phyloP scores from a whole-genome alignment of 2,797 vertebrate genomes.

The Apodemus agrarius region DNA sequence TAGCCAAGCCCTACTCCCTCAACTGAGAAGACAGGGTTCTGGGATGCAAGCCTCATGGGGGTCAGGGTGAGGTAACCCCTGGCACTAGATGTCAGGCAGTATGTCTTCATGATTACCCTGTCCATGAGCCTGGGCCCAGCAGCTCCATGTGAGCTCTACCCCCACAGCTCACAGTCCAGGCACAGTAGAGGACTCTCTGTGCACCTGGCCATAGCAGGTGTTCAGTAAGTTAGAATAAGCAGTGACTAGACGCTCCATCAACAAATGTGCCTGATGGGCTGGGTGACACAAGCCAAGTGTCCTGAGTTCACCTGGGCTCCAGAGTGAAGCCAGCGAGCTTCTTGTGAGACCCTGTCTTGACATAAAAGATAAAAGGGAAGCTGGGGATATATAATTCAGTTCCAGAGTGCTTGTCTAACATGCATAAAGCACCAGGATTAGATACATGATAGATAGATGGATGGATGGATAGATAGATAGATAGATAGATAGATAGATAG shows the following conservation, averaged over 20 bases:
- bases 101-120: conserved; percentile 81
- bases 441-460: neutral
- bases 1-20: neutral
- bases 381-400: neutral
- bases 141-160: conserved; percentile 79
- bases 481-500: no score
- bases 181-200: conserved; percentile 89
- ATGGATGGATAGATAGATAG: neutral
- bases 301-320: neutral
- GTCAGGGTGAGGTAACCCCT: conserved; percentile 84
- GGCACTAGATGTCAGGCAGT: conserved; percentile 87
- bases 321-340: neutral
- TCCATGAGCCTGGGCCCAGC: conserved; percentile 79
- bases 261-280: rapidly evolving
- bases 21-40: conserved; percentile 91
- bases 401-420: neutral
- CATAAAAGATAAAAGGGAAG: neutral
- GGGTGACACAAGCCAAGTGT: neutral
- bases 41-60: conserved; percentile 89
- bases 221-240: neutral
- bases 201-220: neutral
- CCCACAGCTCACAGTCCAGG: conserved; percentile 29
- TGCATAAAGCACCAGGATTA: neutral
- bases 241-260: rapidly evolving
- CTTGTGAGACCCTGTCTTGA: neutral